Percentiles rank a stretch among this genome's conserved stretches.
phyloP scores from a whole-genome alignment of 2,113 vertebrate species.

The Trogon melanurus region DNA sequence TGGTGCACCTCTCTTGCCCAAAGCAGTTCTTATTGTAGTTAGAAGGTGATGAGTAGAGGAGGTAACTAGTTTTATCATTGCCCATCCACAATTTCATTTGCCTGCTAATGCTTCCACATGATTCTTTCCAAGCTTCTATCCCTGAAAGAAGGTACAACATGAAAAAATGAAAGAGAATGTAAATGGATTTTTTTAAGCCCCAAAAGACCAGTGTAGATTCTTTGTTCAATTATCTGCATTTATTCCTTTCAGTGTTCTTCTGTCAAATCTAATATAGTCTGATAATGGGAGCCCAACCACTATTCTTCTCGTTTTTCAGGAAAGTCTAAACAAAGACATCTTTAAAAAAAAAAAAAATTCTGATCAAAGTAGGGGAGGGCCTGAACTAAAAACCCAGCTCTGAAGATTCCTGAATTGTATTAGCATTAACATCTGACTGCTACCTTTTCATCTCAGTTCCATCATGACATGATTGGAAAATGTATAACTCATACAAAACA shows the following conservation, averaged over 20 bases:
- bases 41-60: neutral
- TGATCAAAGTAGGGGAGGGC: neutral
- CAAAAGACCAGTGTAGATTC: neutral
- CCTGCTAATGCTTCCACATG: neutral
- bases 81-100: neutral
- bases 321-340: neutral
- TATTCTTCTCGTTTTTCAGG: neutral
- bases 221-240: neutral
- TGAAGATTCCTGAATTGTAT: neutral
- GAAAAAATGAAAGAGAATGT: neutral
- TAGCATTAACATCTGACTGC: neutral
- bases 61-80: neutral
- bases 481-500: neutral
- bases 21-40: neutral
- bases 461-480: neutral
- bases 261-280: neutral
- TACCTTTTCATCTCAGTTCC: neutral
- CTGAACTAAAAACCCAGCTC: neutral
- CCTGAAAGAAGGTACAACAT: neutral
- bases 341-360: neutral
- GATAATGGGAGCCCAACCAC: neutral
- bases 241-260: neutral
- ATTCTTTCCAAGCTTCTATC: neutral
- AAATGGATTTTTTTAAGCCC: neutral
- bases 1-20: neutral